These are phyloP conservation scores for Poecile montanus DNA, from an alignment of 2,797 vertebrate genomes.

Conservation along the genomic window DNA sequence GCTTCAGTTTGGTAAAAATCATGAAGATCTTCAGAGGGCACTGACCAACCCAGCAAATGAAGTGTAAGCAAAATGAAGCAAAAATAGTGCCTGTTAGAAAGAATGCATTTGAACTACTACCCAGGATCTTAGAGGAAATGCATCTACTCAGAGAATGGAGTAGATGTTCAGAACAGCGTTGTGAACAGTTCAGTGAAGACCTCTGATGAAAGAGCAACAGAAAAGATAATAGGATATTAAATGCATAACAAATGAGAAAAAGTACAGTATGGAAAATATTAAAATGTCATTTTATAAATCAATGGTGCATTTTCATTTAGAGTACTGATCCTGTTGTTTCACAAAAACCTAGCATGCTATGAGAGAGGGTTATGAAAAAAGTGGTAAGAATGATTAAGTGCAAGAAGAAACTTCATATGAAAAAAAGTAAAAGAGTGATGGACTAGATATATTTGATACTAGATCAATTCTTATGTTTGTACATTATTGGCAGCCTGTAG, in stretches of 20 bases:
- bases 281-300: slow-evolving; percentile 22
- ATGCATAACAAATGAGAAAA: slow-evolving; percentile 20
- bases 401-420: neutral
- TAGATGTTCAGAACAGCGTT: neutral
- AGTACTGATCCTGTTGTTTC: neutral
- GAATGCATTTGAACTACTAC: neutral
- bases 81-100: neutral
- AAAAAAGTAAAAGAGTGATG: neutral
- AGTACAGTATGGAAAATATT: slow-evolving; percentile 32
- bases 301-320: neutral
- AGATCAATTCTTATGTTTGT: slow-evolving; percentile 10
- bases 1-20: neutral
- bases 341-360: neutral
- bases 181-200: neutral
- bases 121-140: neutral
- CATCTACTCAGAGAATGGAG: neutral
- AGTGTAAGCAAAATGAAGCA: neutral
- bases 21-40: neutral
- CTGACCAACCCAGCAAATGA: neutral
- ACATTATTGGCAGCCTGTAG: neutral
- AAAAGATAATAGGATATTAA: slow-evolving; percentile 30
- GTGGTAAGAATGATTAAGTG: neutral
- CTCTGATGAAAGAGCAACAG: neutral
- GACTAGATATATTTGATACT: neutral
- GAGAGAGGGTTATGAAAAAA: neutral